Conservation (phyloP, 2,797 vertebrate species). For the Podargus strigoides region DNA sequence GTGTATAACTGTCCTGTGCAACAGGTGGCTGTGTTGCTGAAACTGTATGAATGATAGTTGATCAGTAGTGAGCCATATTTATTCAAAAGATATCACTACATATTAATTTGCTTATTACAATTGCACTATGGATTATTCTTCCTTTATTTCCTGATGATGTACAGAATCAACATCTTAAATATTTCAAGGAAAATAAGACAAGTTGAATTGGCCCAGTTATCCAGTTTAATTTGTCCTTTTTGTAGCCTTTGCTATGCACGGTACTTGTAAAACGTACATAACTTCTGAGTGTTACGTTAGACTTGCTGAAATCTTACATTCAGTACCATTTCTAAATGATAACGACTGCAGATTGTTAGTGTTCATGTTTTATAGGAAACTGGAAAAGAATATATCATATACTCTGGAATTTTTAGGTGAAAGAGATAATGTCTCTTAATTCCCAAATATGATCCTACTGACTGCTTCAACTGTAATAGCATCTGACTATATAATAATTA, state of each 20-base stretch:
- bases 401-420: conserved; percentile 46
- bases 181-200: conserved; percentile 62
- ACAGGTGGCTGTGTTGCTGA: conserved; percentile 40
- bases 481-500: conserved; percentile 20
- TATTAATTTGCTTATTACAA: conserved; percentile 68
- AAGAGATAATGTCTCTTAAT: background rate
- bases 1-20: conserved; percentile 44
- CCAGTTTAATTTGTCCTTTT: conserved; percentile 66
- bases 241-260: conserved; percentile 71
- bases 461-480: conserved; percentile 29
- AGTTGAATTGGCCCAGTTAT: conserved; percentile 68
- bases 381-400: conserved; percentile 52
- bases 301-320: conserved; percentile 50
- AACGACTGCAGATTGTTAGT: conserved; percentile 51
- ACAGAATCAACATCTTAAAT: conserved; percentile 67
- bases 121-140: conserved; percentile 74
- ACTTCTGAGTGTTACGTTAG: conserved; percentile 58
- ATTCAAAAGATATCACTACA: conserved; percentile 66
- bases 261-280: conserved; percentile 63
- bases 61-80: conserved; percentile 74
- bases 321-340: conserved; percentile 59
- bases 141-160: conserved; percentile 65
- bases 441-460: conserved; percentile 22
- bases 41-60: conserved; percentile 40
- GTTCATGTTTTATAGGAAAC: conserved; percentile 63